Conservation (phyloP, 1,140 invertebrate genomes). For the Stenopsyche tienmushanensis region DNA sequence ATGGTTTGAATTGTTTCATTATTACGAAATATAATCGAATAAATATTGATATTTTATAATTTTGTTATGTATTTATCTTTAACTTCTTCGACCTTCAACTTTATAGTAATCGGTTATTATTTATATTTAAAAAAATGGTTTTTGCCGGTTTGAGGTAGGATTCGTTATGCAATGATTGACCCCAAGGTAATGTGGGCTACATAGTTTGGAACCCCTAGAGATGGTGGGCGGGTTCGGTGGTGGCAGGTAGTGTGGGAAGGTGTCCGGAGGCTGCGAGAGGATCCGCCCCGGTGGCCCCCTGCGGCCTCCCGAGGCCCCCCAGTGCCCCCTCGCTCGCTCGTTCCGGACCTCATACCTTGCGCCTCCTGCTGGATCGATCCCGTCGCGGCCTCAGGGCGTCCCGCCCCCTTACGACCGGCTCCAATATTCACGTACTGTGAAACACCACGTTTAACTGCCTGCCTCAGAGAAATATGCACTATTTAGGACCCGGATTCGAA, state of each 20-base stretch:
- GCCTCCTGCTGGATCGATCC: conserved; percentile 9
- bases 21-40: no score
- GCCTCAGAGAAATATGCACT: background rate
- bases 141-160: background rate
- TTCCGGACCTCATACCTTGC: background rate
- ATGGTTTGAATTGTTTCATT: no score
- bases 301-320: background rate
- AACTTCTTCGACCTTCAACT: no score
- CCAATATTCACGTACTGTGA: conserved; percentile 2
- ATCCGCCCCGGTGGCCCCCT: background rate
- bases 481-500: background rate
- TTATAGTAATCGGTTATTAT: background rate
- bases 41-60: no score
- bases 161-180: conserved; percentile 20
- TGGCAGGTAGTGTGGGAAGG: background rate
- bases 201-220: conserved; percentile 5
- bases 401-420: conserved; percentile 11
- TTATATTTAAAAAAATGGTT: no score
- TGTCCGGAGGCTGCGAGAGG: background rate
- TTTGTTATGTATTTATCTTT: no score
- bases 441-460: conserved; percentile 8
- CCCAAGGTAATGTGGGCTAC: conserved; percentile 8
- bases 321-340: background rate
- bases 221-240: background rate
- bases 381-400: conserved; percentile 9